Conservation (phyloP, 2,113 vertebrate genomes). For the Passer montanus region DNA sequence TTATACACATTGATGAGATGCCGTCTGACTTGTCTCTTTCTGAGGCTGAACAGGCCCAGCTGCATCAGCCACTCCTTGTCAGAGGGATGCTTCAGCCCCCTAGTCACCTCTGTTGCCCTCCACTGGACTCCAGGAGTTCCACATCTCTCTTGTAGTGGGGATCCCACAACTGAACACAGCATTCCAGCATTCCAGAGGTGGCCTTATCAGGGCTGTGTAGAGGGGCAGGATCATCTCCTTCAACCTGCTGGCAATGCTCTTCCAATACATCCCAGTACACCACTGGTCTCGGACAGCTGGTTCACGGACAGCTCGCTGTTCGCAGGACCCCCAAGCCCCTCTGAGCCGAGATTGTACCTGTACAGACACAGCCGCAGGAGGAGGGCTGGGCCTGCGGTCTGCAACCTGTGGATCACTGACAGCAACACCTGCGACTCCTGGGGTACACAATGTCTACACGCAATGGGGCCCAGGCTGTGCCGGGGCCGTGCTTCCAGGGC, state of each 20-base stretch:
- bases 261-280: not conserved
- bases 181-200: not conserved
- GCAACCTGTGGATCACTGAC: not conserved
- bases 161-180: not conserved
- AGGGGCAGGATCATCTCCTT: not conserved
- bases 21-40: not conserved
- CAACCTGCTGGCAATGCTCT: no score
- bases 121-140: not conserved
- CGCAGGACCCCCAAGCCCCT: no score
- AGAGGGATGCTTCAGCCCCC: not conserved
- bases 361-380: not conserved
- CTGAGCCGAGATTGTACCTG: no score
- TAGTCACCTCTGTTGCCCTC: not conserved
- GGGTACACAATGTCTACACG: not conserved
- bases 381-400: not conserved
- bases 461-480: not conserved
- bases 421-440: not conserved
- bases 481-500: no score
- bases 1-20: not conserved
- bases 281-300: not conserved
- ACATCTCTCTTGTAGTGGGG: no score
- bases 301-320: not conserved
- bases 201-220: not conserved
- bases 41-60: not conserved
- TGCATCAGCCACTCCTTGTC: not conserved